Evolutionary conservation across 2,797 vertebrate genomes (phyloP).

Genomic region (Cottoperca gobio): DNA sequence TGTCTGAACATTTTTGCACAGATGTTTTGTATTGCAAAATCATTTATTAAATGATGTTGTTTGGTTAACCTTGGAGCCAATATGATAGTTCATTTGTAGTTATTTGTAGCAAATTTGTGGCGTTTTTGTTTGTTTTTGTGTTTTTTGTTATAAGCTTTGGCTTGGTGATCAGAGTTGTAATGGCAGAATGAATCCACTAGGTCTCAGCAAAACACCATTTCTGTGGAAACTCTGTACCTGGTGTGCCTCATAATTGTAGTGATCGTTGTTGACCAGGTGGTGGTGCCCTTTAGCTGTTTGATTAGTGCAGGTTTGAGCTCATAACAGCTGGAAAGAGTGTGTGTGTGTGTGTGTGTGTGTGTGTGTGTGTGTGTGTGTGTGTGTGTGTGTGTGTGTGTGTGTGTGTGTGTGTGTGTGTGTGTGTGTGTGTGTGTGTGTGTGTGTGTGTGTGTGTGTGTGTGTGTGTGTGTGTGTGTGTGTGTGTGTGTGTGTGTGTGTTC

Average conservation of each 20-base stretch:
- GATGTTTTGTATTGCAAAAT: constrained; percentile 86
- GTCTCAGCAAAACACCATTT: constrained; percentile 30
- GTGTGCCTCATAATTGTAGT: neutral
- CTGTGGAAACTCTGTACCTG: neutral
- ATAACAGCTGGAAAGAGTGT: constrained; percentile 60
- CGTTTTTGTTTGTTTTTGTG: neutral
- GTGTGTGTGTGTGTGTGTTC: constrained; percentile 6
- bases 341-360: no score
- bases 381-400: constrained; percentile 7
- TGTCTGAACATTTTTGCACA: constrained; percentile 86
- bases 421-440: no score
- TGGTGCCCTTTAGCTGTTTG: constrained; percentile 36
- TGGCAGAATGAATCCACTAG: constrained; percentile 51
- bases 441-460: no score
- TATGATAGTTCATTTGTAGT: neutral
- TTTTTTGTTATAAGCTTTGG: neutral
- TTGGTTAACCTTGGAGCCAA: constrained; percentile 59
- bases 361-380: no score
- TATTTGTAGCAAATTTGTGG: neutral
- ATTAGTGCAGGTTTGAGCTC: neutral
- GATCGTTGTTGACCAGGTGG: constrained; percentile 34
- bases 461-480: no score
- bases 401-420: no score
- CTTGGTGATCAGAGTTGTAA: constrained; percentile 22
- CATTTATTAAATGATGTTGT: constrained; percentile 85